A percentile compares a stretch with the other conserved stretches of the same genome.
Conservation (phyloP, 2,797 vertebrate genomes). For the Coranthus polyacanthus region DNA sequence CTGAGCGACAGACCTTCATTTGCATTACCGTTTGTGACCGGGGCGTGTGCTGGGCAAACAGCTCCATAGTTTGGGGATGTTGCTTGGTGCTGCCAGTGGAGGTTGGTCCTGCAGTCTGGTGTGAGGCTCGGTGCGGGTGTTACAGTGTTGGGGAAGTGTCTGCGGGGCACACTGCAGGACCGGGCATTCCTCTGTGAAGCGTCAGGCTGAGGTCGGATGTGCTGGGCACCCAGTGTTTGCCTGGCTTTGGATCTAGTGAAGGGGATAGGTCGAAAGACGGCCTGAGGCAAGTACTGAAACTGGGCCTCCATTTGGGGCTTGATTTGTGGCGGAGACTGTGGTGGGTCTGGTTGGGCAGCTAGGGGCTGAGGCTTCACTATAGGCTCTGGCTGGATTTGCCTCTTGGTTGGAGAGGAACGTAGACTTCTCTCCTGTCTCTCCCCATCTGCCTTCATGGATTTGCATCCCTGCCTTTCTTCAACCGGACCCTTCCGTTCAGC, state of each 20-base stretch:
- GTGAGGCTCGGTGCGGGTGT: constrained; percentile 58
- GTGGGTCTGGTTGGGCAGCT: constrained; percentile 23
- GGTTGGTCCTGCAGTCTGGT: constrained; percentile 74
- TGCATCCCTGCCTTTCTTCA: constrained; percentile 39
- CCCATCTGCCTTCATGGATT: constrained; percentile 18
- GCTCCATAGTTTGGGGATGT: constrained; percentile 80
- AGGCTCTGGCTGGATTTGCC: constrained; percentile 46
- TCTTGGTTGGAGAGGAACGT: constrained; percentile 42
- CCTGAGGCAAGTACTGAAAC: constrained; percentile 51
- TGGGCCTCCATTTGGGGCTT: constrained; percentile 50
- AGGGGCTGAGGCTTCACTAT: constrained; percentile 25
- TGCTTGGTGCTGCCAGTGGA: constrained; percentile 75
- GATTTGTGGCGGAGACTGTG: constrained; percentile 25
- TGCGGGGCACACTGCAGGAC: constrained; percentile 79
- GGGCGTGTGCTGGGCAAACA: constrained; percentile 64
- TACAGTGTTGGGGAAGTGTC: constrained; percentile 55
- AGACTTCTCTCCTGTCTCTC: constrained; percentile 41
- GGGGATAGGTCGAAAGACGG: constrained; percentile 42
- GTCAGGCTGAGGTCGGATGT: constrained; percentile 52
- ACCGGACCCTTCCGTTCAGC: constrained; percentile 79
- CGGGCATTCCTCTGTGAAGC: constrained; percentile 67
- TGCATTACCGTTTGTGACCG: constrained; percentile 13
- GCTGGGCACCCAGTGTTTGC: constrained; percentile 70
- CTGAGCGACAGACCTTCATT: constrained; percentile 83
- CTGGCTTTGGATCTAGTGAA: constrained; percentile 64